Evolutionary conservation across 1,140 invertebrate species (phyloP).

Genomic region (Babylonia areolata): DNA sequence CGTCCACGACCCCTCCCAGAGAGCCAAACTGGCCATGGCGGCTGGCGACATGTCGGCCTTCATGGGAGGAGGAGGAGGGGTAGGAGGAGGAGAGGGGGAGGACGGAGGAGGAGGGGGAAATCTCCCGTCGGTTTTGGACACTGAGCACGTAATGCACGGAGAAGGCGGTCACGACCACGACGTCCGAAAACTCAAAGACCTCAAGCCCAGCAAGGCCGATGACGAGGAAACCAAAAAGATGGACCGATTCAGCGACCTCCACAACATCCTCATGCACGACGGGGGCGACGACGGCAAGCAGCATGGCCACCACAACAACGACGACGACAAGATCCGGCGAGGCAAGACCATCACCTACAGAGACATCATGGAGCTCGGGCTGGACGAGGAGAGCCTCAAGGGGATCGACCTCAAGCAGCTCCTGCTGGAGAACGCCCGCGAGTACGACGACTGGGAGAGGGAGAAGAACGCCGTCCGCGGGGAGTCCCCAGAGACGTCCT

Average conservation of each 20-base stretch:
- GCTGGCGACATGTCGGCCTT: neutral
- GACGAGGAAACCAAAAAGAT: neutral
- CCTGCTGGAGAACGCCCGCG: slow-evolving; percentile 9
- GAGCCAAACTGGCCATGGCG: neutral
- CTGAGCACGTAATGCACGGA: slow-evolving; percentile 26
- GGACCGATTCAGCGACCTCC: slow-evolving; percentile 18
- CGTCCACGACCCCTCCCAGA: slow-evolving; percentile 28
- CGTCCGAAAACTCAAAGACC: slow-evolving; percentile 18
- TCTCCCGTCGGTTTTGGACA: slow-evolving; percentile 1
- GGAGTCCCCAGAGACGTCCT: slow-evolving; percentile 7
- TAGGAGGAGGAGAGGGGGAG: neutral
- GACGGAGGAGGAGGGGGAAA: neutral
- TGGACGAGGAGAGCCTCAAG: slow-evolving; percentile 12
- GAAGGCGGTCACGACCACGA: slow-evolving; percentile 35
- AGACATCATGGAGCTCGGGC: slow-evolving; percentile 32
- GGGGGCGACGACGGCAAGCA: neutral
- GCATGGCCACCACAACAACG: neutral
- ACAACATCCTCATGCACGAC: slow-evolving; percentile 12
- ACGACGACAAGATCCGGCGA: neutral
- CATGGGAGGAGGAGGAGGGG: neutral
- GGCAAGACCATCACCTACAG: slow-evolving; percentile 34
- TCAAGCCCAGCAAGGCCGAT: neutral
- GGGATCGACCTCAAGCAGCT: slow-evolving; percentile 29
- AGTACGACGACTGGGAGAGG: slow-evolving; percentile 39
- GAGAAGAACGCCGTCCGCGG: neutral